Evolutionary conservation across 64 coral and sea anemone genomes (phyloP), one percentile per base, ranked within the genome.

Genomic region (Platygyra sinensis): DNA sequence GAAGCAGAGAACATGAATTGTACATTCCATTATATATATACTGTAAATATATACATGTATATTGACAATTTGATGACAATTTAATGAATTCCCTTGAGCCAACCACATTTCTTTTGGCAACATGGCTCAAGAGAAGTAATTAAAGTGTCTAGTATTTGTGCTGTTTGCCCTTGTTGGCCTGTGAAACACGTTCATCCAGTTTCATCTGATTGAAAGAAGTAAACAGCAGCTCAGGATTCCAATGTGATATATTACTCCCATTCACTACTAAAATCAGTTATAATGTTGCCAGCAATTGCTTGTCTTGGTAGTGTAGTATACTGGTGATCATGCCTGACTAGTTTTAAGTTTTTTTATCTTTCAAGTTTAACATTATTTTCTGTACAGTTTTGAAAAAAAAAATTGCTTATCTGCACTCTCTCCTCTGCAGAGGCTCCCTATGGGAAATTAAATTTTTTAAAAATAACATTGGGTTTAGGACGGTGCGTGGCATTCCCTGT

Each of bases 241-340:
- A 75, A 36, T 75, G 31, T 29, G 30, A 75, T 38, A 75, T 75
- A 75, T 75, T 31, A 75, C 73, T 75, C 73, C 73, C 73, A 75
- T 75, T 75, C 73, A 75, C 73, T 75, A 29, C 73, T 75, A 75
- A 75, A 75, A 75, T 75, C 28, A 75, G n/a, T 75, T 75, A 32
- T 75, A 75, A 75, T 75, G 73, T 75, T 75, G 30, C 73, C 30
- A 75, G 73, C 73, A 75, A 75, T 75, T 75, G 73, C 73, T 75
- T 75, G 73, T 75, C 73, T 30, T 75, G 73, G 73, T 75, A 75
- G 73, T 75, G 73, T 29, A 75, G 73, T 75, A n/a, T n/a, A n/a
- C n/a, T n/a, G 73, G 27, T 75, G 73, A 75, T 75, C 31, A 75
- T 75, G 39, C 73, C 73, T 75, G 25, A 29, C 73, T 75, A 75